Percentiles rank a stretch among this genome's conserved stretches.
These are phyloP conservation scores for Glaucidium brasilianum DNA, from an alignment of 2,113 vertebrate genomes.

Conservation along the genomic window DNA sequence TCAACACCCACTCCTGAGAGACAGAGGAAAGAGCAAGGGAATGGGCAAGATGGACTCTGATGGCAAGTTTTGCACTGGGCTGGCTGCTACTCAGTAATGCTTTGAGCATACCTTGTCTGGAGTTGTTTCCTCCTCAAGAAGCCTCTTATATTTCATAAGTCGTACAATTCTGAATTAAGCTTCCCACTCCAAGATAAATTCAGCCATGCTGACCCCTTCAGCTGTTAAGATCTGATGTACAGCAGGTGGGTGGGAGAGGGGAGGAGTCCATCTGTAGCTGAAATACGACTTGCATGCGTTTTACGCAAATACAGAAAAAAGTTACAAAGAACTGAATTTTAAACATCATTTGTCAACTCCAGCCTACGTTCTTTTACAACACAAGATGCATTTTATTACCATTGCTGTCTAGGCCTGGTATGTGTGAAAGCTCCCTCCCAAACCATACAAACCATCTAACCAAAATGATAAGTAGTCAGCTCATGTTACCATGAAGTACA, in stretches of 20 bases:
- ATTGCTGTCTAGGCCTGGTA: background rate
- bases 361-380: background rate
- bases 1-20: background rate
- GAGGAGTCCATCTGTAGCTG: background rate
- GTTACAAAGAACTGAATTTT: background rate
- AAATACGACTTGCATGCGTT: fast-evolving
- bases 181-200: background rate
- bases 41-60: background rate
- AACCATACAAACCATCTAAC: background rate
- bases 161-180: background rate
- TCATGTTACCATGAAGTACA: background rate
- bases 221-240: background rate
- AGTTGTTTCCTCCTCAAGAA: background rate
- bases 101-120: background rate
- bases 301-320: fast-evolving
- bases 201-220: background rate
- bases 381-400: background rate
- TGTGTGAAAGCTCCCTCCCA: background rate
- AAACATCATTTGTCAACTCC: background rate
- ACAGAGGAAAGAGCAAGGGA: background rate
- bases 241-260: background rate
- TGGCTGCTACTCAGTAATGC: fast-evolving
- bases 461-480: background rate
- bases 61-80: background rate
- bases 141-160: background rate